These are phyloP conservation scores for Strigamia crassipes DNA, from an alignment of 2,888 invertebrate species.

Conservation along the genomic window DNA sequence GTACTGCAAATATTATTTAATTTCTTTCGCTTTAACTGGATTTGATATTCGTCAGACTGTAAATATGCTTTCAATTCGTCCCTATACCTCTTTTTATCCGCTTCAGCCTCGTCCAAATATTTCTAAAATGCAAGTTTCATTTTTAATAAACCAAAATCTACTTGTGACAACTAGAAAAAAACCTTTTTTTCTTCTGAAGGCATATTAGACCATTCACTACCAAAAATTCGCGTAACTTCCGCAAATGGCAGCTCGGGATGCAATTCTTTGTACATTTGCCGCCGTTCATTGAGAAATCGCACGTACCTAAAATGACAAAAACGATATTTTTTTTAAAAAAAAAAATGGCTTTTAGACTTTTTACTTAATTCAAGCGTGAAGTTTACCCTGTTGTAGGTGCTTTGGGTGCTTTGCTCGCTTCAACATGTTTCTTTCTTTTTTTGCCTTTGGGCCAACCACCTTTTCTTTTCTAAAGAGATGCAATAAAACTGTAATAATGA, in stretches of 20 bases:
- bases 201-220: constrained; percentile 66
- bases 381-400: constrained; percentile 65
- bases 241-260: constrained; percentile 63
- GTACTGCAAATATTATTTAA: constrained; percentile 56
- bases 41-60: constrained; percentile 65
- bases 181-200: constrained; percentile 63
- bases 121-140: constrained; percentile 55
- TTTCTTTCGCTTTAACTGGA: constrained; percentile 63
- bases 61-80: constrained; percentile 65
- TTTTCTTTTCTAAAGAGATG: constrained; percentile 59
- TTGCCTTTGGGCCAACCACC: constrained; percentile 69
- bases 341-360: too few species aligned
- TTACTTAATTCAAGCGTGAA: not conserved
- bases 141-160: not conserved
- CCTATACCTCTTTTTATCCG: constrained; percentile 65
- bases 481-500: not conserved
- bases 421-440: constrained; percentile 64
- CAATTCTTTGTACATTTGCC: constrained; percentile 62
- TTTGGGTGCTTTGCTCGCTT: constrained; percentile 63
- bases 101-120: constrained; percentile 65
- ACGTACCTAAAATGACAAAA: constrained; percentile 59
- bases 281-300: constrained; percentile 64
- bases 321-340: not conserved
- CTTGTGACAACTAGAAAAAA: not conserved
- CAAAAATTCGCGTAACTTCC: constrained; percentile 65